Evolutionary conservation across 1,140 invertebrate genomes (phyloP), one percentile per base, ranked within the genome.

Genomic region (Orius laevigatus): DNA sequence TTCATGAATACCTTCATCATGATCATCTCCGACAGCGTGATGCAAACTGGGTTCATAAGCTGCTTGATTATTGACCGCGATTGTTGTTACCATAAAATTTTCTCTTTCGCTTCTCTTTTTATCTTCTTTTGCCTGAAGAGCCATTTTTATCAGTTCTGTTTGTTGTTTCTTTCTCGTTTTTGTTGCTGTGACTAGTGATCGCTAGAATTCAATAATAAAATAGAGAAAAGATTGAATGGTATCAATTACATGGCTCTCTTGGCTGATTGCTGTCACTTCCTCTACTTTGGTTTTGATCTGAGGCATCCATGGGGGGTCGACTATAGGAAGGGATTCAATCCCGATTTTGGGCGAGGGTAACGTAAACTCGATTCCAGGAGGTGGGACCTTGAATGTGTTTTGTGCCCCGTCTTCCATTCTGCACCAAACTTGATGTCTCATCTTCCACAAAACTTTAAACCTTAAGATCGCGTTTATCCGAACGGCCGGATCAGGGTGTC

Each of bases 281-380:
- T 98, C 93, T 19, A 98, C 91, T 69, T 98, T 98, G 1, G 90
- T 90, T 66, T 96, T 96, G 11, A 91, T 86, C 61, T 92, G 81
- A 0, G 96, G 90, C 75, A 91, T 90, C 95, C 95, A 99, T 0
- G 95, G 94, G 14, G 96, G 93, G 71, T 98, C 95, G 0, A 97
- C 88, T 1, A 98, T 90, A 2, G 88, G 84, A 49, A 91, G 66
- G 25, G 83, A 88, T 63, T 94, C 89, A 16, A 91, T 87, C 5
- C 95, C 95, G 56, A 99, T 97, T 65, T 95, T 94, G 0, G 96
- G 96, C 0, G 94, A 98, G 0, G 95, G 95, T 12, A 98, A 66
- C 1, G 94, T 98, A 60, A 98, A 99, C 60, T 99, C 96, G 53
- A 99, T 98, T 15, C 89, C 88, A 0, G 95, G 94, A 0, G 95